Base-by-base conservation (phyloP, 2,113 vertebrate species). In the Myrmecophaga tridactyla region DNA sequence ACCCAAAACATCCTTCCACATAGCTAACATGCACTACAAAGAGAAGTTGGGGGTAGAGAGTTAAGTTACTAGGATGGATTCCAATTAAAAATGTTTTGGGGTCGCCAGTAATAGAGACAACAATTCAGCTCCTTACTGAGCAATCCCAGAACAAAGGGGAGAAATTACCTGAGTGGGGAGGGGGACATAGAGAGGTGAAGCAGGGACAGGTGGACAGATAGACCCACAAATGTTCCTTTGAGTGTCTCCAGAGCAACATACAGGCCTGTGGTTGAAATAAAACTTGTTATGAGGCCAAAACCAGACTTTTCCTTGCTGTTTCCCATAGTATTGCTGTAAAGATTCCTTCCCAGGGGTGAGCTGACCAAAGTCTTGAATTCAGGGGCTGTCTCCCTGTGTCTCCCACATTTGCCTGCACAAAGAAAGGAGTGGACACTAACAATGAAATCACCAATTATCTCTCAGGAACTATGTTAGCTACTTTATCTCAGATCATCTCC, bases 21-120 rank as follows among this genome's bases (percentile, higher is more conserved):
- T 39, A 67, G 53, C 87, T 97, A 77, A 96, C 96, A 93, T 95
- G 94, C 94, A 96, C 92, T 96, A 94, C 96, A 97, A 97, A 97
- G 92, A 87, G 56, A 95, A 95, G 72, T 39, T 85, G 34, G 23
- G 73, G 60, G 67, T 43, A 70, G 70, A 95, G 62, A 93, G 76
- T 62, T 12, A 13, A n/a, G 80, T 96, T 92, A 89, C 53, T 72
- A 63, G 89, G 85, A 89, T 95, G 89, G 36, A 96, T 86, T 95
- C 70, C 94, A 97, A 96, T 90, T 90, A 94, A 95, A 97, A 97
- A 96, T 77, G 86, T 94, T 97, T 94, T 94, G 89, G 94, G 90
- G 94, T 65, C 18, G 39, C 80, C 92, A 90, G 90, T 97, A 96
- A 93, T 96, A 97, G 94, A 96, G 95, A 95, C 92, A 95, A 93